Conservation (phyloP, 2,113 vertebrate species). For the Holacanthus passer region DNA sequence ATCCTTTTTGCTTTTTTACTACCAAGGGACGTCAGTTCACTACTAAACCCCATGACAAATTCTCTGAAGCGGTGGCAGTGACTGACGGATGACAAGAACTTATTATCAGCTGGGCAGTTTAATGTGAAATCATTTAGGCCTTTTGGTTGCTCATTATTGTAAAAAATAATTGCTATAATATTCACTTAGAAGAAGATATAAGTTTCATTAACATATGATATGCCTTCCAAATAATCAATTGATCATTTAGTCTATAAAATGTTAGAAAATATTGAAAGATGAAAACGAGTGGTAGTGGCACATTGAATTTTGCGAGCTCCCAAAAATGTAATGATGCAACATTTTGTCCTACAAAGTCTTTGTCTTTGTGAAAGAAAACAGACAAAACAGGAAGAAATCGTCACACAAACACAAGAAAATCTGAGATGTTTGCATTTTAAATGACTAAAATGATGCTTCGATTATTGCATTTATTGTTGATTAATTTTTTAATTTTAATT, state of each 20-base stretch:
- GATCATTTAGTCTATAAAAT: neutral
- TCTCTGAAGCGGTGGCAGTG: slow-evolving; percentile 4
- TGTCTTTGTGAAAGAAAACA: neutral
- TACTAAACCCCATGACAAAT: slow-evolving; percentile 14
- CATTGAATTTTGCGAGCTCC: neutral
- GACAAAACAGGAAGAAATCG: neutral
- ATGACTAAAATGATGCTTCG: neutral
- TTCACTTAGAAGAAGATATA: neutral
- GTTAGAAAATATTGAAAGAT: neutral
- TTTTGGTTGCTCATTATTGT: neutral
- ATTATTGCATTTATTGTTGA: neutral
- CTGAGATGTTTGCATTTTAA: neutral
- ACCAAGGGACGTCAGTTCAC: slow-evolving; percentile 30
- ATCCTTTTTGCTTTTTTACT: slow-evolving; percentile 41
- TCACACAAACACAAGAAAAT: neutral
- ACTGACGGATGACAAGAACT: slow-evolving; percentile 20
- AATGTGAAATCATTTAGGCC: neutral
- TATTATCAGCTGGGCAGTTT: slow-evolving; percentile 16
- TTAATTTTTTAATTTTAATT: neutral
- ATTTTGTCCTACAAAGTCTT: neutral
- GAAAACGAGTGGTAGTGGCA: neutral
- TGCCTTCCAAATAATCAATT: neutral
- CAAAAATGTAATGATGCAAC: neutral
- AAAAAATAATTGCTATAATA: neutral
- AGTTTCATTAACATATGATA: no score